phyloP scores from a whole-genome alignment of 2,113 vertebrate genomes.

The Indicator maculatus region DNA sequence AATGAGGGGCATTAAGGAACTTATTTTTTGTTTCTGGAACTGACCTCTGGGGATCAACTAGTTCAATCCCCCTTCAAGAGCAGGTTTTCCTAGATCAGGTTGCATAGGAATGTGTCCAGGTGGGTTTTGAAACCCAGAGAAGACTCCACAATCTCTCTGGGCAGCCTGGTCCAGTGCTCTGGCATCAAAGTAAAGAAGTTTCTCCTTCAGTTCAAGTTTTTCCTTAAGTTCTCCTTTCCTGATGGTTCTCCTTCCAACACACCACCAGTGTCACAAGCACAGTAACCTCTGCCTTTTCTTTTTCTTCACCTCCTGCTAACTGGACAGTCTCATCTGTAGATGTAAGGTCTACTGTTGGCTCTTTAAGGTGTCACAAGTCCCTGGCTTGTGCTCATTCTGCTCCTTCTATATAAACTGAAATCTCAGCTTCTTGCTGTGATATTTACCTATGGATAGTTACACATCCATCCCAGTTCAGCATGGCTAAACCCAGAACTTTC shows the following conservation, averaged over 20 bases:
- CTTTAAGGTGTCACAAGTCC: not conserved
- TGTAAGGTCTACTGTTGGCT: fast-evolving
- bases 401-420: not conserved
- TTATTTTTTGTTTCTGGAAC: not conserved
- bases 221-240: not conserved
- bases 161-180: too few relatives aligned
- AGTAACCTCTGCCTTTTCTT: not conserved
- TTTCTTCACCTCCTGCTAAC: not conserved
- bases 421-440: not conserved
- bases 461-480: not conserved
- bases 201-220: too few relatives aligned
- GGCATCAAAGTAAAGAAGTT: too few relatives aligned
- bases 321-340: not conserved
- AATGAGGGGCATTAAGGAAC: not conserved
- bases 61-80: too few relatives aligned
- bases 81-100: too few relatives aligned
- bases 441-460: constrained; percentile 35
- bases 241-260: not conserved
- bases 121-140: too few relatives aligned
- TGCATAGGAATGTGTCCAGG: too few relatives aligned
- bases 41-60: too few relatives aligned
- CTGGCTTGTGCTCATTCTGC: not conserved
- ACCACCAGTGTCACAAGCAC: not conserved
- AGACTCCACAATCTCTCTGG: too few relatives aligned
- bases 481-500: not conserved